Percentiles rank a stretch among this genome's conserved stretches.
Conservation (phyloP, 2,888 invertebrate species). For the Cataglyphis rosenhaueri region DNA sequence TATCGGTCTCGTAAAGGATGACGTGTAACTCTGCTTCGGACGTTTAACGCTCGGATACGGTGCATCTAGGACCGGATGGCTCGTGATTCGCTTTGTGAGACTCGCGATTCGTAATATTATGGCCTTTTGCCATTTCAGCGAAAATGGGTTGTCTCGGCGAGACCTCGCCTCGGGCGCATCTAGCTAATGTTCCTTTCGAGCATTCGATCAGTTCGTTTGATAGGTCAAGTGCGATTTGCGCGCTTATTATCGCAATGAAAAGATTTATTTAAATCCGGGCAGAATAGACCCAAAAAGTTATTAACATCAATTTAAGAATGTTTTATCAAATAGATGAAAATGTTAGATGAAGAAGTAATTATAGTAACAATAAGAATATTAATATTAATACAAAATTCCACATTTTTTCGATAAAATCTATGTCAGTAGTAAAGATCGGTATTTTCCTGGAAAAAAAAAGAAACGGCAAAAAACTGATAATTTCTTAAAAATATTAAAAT, state of each 20-base stretch:
- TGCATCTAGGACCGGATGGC: conserved; percentile 14
- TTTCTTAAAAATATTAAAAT: no score
- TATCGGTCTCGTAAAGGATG: conserved; percentile 62
- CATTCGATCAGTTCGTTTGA: conserved; percentile 27
- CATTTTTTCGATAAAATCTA: no score
- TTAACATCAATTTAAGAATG: conserved; percentile 7
- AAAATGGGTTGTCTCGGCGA: conserved; percentile 48
- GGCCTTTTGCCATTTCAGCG: conserved; percentile 58
- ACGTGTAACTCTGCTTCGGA: conserved; percentile 35
- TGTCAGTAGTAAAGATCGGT: no score
- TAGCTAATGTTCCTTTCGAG: conserved; percentile 34
- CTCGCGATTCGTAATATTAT: conserved; percentile 53
- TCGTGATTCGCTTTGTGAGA: conserved; percentile 40
- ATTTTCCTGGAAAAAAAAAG: no score
- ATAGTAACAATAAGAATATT: no score
- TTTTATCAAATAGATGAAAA: background rate
- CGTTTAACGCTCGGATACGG: conserved; percentile 29
- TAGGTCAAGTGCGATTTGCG: conserved; percentile 44
- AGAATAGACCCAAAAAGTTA: conserved; percentile 6
- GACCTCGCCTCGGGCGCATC: conserved; percentile 31
- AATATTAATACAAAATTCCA: no score
- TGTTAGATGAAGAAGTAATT: background rate
- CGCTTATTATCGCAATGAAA: conserved; percentile 31
- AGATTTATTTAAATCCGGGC: conserved; percentile 36
- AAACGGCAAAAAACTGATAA: no score